Evolutionary conservation across 2,888 invertebrate genomes (phyloP).

Genomic region (Yponomeuta cagnagella): DNA sequence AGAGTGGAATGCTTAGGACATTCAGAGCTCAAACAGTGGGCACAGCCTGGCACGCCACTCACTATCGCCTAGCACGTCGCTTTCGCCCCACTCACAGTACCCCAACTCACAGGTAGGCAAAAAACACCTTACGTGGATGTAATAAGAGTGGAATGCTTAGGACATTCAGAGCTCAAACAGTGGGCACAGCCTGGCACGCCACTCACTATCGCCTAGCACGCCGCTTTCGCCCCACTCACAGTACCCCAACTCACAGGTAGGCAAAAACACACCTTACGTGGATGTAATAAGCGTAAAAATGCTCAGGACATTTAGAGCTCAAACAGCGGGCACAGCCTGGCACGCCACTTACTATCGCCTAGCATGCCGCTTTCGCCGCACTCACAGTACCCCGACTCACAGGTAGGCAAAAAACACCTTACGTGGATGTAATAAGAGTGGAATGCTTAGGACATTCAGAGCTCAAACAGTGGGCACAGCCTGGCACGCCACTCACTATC

Average conservation of each 20-base stretch:
- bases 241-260: conserved; percentile 57
- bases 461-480: conserved; percentile 45
- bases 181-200: conserved; percentile 49
- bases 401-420: conserved; percentile 37
- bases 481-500: conserved; percentile 44
- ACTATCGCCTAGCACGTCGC: conserved; percentile 49
- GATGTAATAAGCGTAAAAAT: conserved; percentile 22
- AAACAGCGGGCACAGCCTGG: conserved; percentile 42
- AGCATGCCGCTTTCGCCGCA: conserved; percentile 49
- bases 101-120: conserved; percentile 55
- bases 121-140: not conserved
- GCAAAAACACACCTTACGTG: conserved; percentile 18
- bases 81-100: conserved; percentile 47
- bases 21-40: conserved; percentile 29
- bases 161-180: conserved; percentile 42
- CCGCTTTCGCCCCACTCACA: conserved; percentile 49
- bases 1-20: not conserved
- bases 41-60: conserved; percentile 49
- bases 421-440: not conserved
- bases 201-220: conserved; percentile 47
- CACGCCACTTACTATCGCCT: conserved; percentile 44
- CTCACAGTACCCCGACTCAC: conserved; percentile 51
- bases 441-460: conserved; percentile 24
- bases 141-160: not conserved
- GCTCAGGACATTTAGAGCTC: conserved; percentile 41